phyloP scores from a whole-genome alignment of 2,797 vertebrate genomes.

The Meriones psammophilus region DNA sequence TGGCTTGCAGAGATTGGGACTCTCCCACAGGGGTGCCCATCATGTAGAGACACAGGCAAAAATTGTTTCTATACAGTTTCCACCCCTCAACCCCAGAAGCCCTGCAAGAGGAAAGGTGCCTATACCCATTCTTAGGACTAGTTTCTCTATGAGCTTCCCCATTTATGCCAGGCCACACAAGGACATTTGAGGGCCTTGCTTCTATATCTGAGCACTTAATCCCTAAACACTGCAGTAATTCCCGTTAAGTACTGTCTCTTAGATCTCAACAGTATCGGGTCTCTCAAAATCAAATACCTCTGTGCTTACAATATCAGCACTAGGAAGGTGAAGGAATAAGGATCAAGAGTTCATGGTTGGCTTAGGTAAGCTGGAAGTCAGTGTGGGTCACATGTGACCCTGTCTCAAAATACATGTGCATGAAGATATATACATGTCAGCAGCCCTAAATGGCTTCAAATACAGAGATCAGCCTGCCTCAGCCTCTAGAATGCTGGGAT shows the following conservation, averaged over 20 bases:
- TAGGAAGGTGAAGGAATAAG: background rate
- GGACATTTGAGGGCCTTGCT: rapidly evolving
- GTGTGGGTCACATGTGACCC: background rate
- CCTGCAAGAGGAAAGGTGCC: background rate
- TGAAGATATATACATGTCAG: background rate
- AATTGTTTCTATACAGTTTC: background rate
- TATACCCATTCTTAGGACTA: background rate
- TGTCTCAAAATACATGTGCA: background rate
- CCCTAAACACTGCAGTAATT: background rate
- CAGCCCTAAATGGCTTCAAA: background rate
- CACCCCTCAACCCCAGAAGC: background rate
- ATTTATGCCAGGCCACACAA: too few relatives aligned
- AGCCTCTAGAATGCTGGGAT: background rate
- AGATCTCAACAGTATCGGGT: background rate
- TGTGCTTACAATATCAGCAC: background rate
- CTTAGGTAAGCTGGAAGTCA: background rate
- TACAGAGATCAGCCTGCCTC: background rate
- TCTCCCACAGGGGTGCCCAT: background rate
- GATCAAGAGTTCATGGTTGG: background rate
- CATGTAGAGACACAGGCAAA: background rate
- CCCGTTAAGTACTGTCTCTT: background rate
- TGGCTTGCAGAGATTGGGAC: background rate
- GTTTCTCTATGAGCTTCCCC: background rate
- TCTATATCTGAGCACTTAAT: background rate
- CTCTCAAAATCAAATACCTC: background rate